phyloP scores from a whole-genome alignment of 1,140 invertebrate genomes.

The Heliconius nattereri region DNA sequence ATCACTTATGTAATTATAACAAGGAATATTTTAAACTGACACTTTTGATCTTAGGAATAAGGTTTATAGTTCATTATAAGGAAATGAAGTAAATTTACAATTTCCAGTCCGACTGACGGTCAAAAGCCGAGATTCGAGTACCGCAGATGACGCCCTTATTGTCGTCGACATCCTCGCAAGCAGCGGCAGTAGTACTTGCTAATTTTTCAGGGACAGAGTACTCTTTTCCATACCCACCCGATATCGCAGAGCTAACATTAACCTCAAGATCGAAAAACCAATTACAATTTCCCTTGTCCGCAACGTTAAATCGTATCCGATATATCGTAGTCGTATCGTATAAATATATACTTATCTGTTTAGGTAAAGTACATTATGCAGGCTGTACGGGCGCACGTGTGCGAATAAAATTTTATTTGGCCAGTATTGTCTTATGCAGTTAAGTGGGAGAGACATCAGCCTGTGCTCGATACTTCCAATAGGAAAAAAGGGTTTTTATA shows the following conservation, averaged over 20 bases:
- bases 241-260: no score
- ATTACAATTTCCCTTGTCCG: not conserved
- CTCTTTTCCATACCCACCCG: no score
- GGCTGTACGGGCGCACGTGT: constrained; percentile 67
- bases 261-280: no score
- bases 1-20: not conserved
- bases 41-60: not conserved
- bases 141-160: no score
- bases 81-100: no score
- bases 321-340: constrained; percentile 73
- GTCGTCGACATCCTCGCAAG: no score
- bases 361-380: constrained; percentile 78
- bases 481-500: constrained; percentile 22
- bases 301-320: constrained; percentile 80
- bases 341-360: constrained; percentile 80
- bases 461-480: constrained; percentile 50
- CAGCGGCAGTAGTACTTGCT: no score
- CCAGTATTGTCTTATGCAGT: constrained; percentile 65
- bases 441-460: constrained; percentile 60
- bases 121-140: not conserved
- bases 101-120: not conserved
- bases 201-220: no score
- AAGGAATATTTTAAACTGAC: not conserved
- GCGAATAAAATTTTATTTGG: constrained; percentile 79
- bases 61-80: not conserved